phyloP scores from a whole-genome alignment of 2,888 invertebrate genomes.

The Penaeus monodon region DNA sequence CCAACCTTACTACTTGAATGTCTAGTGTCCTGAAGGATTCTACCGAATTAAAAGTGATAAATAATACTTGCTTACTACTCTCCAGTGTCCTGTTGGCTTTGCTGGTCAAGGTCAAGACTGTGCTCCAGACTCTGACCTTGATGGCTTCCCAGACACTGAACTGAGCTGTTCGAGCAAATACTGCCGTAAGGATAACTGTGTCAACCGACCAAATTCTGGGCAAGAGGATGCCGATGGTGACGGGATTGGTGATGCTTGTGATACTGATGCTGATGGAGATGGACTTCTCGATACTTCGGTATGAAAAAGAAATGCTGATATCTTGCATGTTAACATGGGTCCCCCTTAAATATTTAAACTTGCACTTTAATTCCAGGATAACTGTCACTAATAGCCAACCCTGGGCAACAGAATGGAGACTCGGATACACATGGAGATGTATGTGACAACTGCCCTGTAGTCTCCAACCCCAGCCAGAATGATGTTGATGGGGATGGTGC shows the following conservation, averaged over 20 bases:
- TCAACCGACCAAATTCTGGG: conserved; percentile 75
- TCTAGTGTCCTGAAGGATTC: too few species aligned
- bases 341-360: conserved; percentile 65
- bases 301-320: conserved; percentile 74
- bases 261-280: conserved; percentile 85
- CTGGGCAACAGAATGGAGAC: conserved; percentile 86
- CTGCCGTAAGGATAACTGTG: conserved; percentile 86
- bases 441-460: conserved; percentile 87
- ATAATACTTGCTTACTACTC: too few species aligned
- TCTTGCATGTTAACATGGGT: conserved; percentile 75
- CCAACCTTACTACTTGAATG: too few species aligned
- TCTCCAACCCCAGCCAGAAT: conserved; percentile 87
- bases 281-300: conserved; percentile 77
- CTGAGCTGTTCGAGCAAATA: conserved; percentile 79
- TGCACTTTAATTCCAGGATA: conserved; percentile 79
- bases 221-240: conserved; percentile 75
- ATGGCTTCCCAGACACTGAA: conserved; percentile 87
- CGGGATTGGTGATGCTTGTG: conserved; percentile 90
- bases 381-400: conserved; percentile 88
- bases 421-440: conserved; percentile 88
- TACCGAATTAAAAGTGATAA: too few species aligned
- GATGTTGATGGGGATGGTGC: conserved; percentile 86
- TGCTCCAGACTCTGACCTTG: conserved; percentile 86
- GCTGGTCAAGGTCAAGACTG: conserved; percentile 90
- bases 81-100: conserved; percentile 85